These are phyloP conservation scores for Rhagophthalmus giganteus DNA, from an alignment of 2,888 invertebrate species.

Conservation along the genomic window DNA sequence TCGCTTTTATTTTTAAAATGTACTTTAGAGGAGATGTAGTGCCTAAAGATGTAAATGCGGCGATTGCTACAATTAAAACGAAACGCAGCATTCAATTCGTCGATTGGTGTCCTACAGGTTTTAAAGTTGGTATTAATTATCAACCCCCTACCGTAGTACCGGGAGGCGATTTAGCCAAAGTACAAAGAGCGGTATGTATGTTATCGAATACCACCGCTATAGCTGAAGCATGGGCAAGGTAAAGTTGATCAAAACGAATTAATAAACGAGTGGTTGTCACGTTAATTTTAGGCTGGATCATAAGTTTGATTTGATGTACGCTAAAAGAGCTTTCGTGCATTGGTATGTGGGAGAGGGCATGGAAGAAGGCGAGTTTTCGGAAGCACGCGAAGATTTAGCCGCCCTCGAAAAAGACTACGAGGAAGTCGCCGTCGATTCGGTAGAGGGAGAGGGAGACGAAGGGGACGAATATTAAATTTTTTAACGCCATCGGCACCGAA, in stretches of 20 bases:
- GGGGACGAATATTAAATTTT: conserved; percentile 71
- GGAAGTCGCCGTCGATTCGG: conserved; percentile 76
- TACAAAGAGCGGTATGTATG: too few relatives aligned
- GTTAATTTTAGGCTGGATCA: conserved; percentile 72
- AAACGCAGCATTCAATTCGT: conserved; percentile 88
- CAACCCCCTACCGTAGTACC: conserved; percentile 90
- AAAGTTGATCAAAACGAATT: too few relatives aligned
- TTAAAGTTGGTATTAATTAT: too few relatives aligned
- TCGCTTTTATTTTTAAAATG: too few relatives aligned
- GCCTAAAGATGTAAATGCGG: too few relatives aligned
- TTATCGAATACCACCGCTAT: too few relatives aligned
- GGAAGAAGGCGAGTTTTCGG: conserved; percentile 85
- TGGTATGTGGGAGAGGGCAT: conserved; percentile 91
- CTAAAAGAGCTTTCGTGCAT: conserved; percentile 94
- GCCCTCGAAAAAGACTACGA: conserved; percentile 81
- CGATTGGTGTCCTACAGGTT: too few relatives aligned
- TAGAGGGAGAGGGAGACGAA: conserved; percentile 69
- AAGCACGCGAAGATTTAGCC: conserved; percentile 83
- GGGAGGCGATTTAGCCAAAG: too few relatives aligned
- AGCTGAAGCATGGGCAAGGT: conserved; percentile 93
- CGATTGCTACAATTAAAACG: conserved; percentile 93
- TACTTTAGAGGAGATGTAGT: too few relatives aligned
- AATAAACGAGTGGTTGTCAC: too few relatives aligned
- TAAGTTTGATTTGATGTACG: conserved; percentile 96
- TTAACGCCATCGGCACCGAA: too few relatives aligned